Base-by-base conservation (phyloP, 2,113 vertebrate species). In the Xerus inauris region DNA sequence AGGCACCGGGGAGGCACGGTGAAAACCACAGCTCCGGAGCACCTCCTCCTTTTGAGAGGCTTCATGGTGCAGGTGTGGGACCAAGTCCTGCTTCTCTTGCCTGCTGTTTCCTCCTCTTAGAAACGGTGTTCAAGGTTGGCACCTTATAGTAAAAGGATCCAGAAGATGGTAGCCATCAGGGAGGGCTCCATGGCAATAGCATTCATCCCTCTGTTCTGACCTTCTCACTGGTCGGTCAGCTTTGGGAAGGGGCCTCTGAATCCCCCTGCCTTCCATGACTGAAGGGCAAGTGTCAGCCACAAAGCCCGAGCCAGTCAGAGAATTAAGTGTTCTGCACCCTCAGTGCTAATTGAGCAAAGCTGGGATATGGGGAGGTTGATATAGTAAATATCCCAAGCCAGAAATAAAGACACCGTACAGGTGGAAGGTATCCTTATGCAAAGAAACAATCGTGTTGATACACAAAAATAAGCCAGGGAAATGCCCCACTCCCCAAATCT, bases 41-140 rank as follows among this genome's bases (percentile, higher is more conserved):
- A 75, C 40, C 6, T 6, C 7, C 30, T 47, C 42, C 32, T 51
- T 83, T 1, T 35, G 79, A 84, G 13, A 80, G 28, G 26, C n/a
- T 22, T 71, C 26, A 1, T 2, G 9, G 10, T 30, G 35, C 1
- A 49, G 54, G 19, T 42, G 51, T 45, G 4, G 35, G 42, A 32
- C 12, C 45, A 87, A 32, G 8, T 1, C 11, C 45, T 47, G 3
- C 51, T 54, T 49, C 17, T 49, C 38, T 59, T 47, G 1, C 0
- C 4, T 28, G 13, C 71, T 24, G 6, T 12, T 10, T 51, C 28
- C 32, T 62, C 19, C 11, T 1, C 49, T 28, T 20, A 35, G 8
- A 24, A 42, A 12, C 0, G 14, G 35, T 1, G 0, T 11, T 51
- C 54, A 20, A 6, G 0, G 1, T 13, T 30, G 13, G n/a, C 0